Conservation (phyloP, 2,113 vertebrate species). For the Dendrocopos noguchii region DNA sequence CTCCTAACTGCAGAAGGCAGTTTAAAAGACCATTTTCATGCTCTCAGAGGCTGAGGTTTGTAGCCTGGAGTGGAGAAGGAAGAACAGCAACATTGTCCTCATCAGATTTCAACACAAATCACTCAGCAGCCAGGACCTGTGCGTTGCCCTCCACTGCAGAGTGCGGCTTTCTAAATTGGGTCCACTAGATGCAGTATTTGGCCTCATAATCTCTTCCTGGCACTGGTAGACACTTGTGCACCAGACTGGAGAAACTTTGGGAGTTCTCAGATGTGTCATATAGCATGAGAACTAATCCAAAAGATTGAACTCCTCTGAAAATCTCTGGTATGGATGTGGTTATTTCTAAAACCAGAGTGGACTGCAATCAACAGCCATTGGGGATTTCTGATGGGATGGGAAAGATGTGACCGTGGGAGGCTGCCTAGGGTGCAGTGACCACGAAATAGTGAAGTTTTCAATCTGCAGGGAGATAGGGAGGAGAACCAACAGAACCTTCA, state of each 20-base stretch:
- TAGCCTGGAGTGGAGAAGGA: not conserved
- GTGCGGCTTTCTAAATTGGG: not conserved
- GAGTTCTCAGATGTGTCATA: constrained; percentile 17
- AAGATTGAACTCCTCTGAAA: not conserved
- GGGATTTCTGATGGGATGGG: not conserved
- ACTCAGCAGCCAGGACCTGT: not conserved
- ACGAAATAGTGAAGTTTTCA: no score
- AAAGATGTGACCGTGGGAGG: no score
- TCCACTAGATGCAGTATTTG: not conserved
- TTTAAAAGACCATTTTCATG: not conserved
- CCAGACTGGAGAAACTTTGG: not conserved
- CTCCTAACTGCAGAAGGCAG: not conserved
- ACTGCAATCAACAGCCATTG: not conserved
- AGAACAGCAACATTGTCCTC: not conserved
- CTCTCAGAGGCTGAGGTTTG: not conserved
- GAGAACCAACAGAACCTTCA: no score
- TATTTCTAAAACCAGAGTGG: constrained; percentile 5
- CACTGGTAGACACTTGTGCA: not conserved
- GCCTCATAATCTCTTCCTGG: not conserved
- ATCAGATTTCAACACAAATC: not conserved
- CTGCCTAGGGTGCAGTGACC: no score
- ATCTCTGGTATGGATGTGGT: not conserved
- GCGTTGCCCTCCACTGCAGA: not conserved
- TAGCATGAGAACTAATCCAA: constrained; percentile 20
- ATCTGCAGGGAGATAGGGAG: no score